Base-by-base conservation (phyloP, 2,888 invertebrate genomes). In the Mythimna ferrago region DNA sequence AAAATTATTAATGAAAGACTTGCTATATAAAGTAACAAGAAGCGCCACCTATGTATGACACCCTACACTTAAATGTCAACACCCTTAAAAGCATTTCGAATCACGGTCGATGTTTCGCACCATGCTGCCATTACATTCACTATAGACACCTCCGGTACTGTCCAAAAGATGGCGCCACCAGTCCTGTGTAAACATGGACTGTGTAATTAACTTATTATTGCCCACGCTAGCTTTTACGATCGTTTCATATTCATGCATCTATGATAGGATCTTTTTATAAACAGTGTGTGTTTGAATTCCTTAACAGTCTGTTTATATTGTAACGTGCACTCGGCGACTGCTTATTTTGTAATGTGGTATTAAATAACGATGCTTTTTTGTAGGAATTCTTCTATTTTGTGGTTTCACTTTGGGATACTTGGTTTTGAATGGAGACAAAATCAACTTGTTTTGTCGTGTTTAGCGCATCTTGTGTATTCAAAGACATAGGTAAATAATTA, bases 161-260 rank as follows among this genome's bases (percentile, higher is more conserved):
- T 19, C 2, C 6, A 32, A 80, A 38, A 89, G 89, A 84, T 89
- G 87, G 82, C 86, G 76, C 56, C 66, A 71, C 66, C 2, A 38
- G 71, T 44, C 3, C 6, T 62, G 11, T 35, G 56, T 32, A 63
- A 66, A 70, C 66, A 74, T 66, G 65, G 58, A 51, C 35, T 65
- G 56, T 70, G 71, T 76, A 78, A 80, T 78, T 84, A 85, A 80
- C 74, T 75, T 78, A 75, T 71, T 80, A 83, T 75, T 71, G 76
- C 80, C 65, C 68, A 73, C 73, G 84, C 76, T 77, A 72, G 73
- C 82, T 85, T 85, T 82, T 86, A 85, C 77, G 84, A 82, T 82
- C 82, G 71, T 80, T 85, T 85, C 71, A 77, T 82, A 80, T 84
- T 80, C 83, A 83, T 80, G 78, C 69, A 60, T 77, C 60, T 74